Evolutionary conservation across 2,797 vertebrate genomes (phyloP).

Genomic region (Clarias laeviceps): DNA sequence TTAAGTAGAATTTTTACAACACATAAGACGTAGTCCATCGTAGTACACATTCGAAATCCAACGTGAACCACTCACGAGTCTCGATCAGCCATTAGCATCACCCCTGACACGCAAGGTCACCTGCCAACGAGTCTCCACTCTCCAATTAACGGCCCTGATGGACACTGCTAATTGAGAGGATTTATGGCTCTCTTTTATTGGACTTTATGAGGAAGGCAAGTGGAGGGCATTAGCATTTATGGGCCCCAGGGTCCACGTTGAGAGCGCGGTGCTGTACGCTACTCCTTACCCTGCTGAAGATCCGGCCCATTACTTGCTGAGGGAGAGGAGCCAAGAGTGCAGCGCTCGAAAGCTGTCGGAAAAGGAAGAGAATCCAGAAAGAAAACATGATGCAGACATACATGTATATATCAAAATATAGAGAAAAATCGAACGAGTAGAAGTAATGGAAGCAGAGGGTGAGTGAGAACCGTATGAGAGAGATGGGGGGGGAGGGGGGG

Average conservation of each 20-base stretch:
- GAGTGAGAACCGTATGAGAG: not conserved
- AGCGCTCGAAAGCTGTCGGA: not conserved
- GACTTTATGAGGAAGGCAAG: conserved; percentile 82
- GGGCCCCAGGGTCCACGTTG: conserved; percentile 71
- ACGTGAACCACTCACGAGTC: conserved; percentile 63
- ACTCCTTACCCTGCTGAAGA: conserved; percentile 32
- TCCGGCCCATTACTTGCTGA: conserved; percentile 39
- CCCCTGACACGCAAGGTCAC: conserved; percentile 78
- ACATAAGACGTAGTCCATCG: not conserved
- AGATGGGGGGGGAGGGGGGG: conserved; percentile 33
- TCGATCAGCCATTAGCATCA: conserved; percentile 58
- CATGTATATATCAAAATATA: not conserved
- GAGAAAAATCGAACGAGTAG: not conserved
- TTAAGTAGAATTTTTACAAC: not conserved
- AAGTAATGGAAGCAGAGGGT: not conserved
- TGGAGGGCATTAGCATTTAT: conserved; percentile 82
- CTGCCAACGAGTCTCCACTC: conserved; percentile 76
- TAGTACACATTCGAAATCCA: conserved; percentile 5
- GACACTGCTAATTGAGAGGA: conserved; percentile 82
- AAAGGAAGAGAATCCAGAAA: not conserved
- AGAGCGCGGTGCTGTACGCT: conserved; percentile 58
- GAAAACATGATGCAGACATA: not conserved
- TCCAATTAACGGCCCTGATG: conserved; percentile 84
- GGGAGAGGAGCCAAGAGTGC: conserved; percentile 28
- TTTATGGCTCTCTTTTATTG: conserved; percentile 82